Base-by-base conservation (phyloP, 1,140 invertebrate species). In the Diorhabda carinulata region DNA sequence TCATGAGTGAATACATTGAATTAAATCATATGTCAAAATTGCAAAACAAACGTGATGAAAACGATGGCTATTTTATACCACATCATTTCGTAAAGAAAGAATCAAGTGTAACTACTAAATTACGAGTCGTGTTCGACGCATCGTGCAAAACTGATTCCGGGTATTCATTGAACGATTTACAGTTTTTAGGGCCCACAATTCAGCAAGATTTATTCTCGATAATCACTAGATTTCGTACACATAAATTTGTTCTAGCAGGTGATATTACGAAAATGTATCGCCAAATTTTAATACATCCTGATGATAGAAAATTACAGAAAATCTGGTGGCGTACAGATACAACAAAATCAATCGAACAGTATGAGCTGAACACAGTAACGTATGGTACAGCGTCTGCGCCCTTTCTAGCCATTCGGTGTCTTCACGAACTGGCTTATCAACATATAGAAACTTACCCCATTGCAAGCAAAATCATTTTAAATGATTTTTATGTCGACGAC, bases 251-350 rank as follows among this genome's bases (percentile, higher is more conserved):
- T 43, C 71, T 84, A 41, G 71, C 73, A 10, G 78, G 77, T 4
- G 83, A 84, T 66, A 78, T 83, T 7, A 71, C 69, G 25, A 80
- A 83, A 71, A 82, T 82, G n/a, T 84, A 82, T 66, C 68, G 78
- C 5, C 78, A 82, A 71, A 74, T 83, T 2, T n/a, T 71, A 41
- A 70, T 83, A 10, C 8, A 74, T 58, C 47, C 70, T 40, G 68
- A 78, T 47, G 74, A 81, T 68, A 44, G 65, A 43, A 61, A 78
- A 42, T 72, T 78, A 9, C 80, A 82, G 72, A 66, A 72, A 68
- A 81, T 83, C n/a, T 5, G 82, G 1, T 83, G 80, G 80, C 70
- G 79, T 43, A 3, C 8, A 0, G 78, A 81, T 44, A 7, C 40
- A 6, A 58, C 70, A 4, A 66, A 80, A 45, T 57, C 67, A 10